A percentile compares a stretch with the other conserved stretches of the same genome.
phyloP scores from a whole-genome alignment of 2,888 invertebrate species.

The Scrobipalpa costella region DNA sequence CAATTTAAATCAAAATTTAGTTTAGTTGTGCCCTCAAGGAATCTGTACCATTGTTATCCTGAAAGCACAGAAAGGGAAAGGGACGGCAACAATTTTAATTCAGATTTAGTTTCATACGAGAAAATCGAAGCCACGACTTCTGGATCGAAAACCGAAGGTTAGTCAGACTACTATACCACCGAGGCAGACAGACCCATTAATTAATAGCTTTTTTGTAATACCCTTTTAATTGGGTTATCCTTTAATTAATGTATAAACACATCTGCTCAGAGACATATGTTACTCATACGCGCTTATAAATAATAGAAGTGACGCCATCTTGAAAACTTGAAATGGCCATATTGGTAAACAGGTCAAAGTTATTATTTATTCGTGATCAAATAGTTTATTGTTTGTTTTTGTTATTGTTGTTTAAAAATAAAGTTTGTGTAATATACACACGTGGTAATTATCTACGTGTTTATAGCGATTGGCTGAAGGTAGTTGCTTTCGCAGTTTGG shows the following conservation, averaged over 20 bases:
- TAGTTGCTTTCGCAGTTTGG: too few relatives aligned
- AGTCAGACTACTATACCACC: too few relatives aligned
- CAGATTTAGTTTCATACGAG: too few relatives aligned
- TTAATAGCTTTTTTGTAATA: background rate
- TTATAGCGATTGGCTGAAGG: too few relatives aligned
- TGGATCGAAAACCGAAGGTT: too few relatives aligned
- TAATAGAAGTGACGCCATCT: constrained; percentile 11
- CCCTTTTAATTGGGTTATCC: background rate
- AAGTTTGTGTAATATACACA: background rate
- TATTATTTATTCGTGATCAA: constrained; percentile 11
- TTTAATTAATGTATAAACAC: constrained; percentile 3
- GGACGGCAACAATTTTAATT: too few relatives aligned
- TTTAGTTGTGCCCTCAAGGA: too few relatives aligned
- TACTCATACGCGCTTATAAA: background rate
- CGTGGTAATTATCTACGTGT: too few relatives aligned
- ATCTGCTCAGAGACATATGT: background rate
- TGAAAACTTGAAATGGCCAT: background rate
- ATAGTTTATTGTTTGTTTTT: background rate
- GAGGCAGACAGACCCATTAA: background rate
- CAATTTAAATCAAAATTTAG: too few relatives aligned
- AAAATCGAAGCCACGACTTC: too few relatives aligned
- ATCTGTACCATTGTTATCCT: too few relatives aligned
- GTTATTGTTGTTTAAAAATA: constrained; percentile 8
- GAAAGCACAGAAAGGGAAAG: too few relatives aligned
- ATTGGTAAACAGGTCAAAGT: constrained; percentile 11